phyloP scores from a whole-genome alignment of 30 jellyfish, hydroid and myxozoan species.

The Hydractinia symbiolongicarpus region DNA sequence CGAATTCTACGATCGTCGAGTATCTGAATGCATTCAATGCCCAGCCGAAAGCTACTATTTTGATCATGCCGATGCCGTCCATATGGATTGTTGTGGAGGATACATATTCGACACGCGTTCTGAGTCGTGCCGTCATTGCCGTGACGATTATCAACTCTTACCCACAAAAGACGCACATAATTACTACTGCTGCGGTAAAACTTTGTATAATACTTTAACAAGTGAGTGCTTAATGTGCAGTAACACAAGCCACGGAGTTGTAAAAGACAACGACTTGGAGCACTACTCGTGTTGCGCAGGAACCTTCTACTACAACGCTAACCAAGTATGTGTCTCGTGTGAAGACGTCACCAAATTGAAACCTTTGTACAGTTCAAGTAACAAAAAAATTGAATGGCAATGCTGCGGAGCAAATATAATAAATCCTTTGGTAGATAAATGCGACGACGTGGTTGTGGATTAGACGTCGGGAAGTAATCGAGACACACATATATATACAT shows the following conservation, averaged over 20 bases:
- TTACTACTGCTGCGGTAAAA: not conserved
- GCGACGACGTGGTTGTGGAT: no score
- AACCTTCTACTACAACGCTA: not conserved
- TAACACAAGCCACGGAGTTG: not conserved
- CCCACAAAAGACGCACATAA: not conserved
- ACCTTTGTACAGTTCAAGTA: not conserved
- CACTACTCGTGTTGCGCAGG: slow-evolving; percentile 5
- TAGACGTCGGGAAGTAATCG: no score
- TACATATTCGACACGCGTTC: not conserved
- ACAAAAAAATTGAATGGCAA: not conserved
- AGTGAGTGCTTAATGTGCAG: slow-evolving; percentile 12
- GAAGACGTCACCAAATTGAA: not conserved
- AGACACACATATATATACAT: no score
- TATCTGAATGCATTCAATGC: not conserved
- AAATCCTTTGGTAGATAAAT: no score
- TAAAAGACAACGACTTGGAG: slow-evolving; percentile 1
- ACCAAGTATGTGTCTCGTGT: not conserved
- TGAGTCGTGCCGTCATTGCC: not conserved
- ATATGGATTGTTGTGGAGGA: slow-evolving; percentile 17
- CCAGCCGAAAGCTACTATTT: not conserved
- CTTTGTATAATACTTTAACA: not conserved
- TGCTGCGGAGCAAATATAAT: not conserved
- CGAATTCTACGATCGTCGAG: slow-evolving; percentile 2
- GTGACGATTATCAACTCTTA: not conserved
- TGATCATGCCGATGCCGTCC: not conserved